Evolutionary conservation across 2,888 invertebrate genomes (phyloP).

Genomic region (Acutogordius australiensis): DNA sequence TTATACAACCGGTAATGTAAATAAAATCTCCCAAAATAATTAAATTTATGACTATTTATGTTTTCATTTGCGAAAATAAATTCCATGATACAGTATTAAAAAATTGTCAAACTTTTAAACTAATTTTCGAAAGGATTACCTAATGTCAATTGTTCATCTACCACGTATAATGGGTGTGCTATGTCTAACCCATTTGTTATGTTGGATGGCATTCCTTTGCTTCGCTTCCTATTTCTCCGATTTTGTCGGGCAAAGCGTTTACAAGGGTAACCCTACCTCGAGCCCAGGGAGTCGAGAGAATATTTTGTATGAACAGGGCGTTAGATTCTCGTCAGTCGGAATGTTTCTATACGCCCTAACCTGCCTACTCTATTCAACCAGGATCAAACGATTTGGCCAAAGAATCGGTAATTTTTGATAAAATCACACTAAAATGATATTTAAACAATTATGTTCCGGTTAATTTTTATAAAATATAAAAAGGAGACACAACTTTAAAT

Average conservation of each 20-base stretch:
- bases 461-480: no score
- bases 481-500: no score
- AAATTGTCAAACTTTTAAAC: no score
- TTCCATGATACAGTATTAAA: no score
- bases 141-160: not conserved
- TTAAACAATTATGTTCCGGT: no score
- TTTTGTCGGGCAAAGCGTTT: conserved; percentile 7
- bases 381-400: not conserved
- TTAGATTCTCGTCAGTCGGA: not conserved
- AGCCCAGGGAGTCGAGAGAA: not conserved
- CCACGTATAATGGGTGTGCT: not conserved
- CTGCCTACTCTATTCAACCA: not conserved
- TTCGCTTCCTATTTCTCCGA: conserved; percentile 10
- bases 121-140: no score
- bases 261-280: not conserved
- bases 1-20: no score
- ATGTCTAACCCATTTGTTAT: not conserved
- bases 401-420: not conserved
- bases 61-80: no score
- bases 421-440: no score
- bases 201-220: conserved; percentile 9
- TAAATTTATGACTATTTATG: no score
- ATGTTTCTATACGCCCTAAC: conserved; percentile 2
- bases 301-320: not conserved
- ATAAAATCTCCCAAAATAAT: no score